Conservation (phyloP, 2,888 invertebrate genomes). For the Latrodectus hesperus region DNA sequence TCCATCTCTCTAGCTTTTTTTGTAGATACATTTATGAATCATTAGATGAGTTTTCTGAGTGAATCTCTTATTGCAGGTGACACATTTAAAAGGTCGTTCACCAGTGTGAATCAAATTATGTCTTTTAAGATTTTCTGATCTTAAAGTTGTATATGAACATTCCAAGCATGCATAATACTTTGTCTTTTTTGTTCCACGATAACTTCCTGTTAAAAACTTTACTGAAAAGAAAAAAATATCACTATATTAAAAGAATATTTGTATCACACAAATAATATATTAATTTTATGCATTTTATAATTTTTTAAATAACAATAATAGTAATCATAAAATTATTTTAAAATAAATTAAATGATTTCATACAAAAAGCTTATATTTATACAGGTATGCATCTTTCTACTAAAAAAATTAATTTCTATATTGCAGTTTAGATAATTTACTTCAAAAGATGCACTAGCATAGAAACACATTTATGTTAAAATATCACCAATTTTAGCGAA, state of each 20-base stretch:
- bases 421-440: too few relatives aligned
- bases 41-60: constrained; percentile 16
- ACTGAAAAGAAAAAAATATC: neutral
- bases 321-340: too few relatives aligned
- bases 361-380: too few relatives aligned
- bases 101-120: constrained; percentile 20
- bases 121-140: constrained; percentile 2
- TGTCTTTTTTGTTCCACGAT: neutral
- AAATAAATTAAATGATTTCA: too few relatives aligned
- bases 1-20: neutral
- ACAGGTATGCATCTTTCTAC: too few relatives aligned
- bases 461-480: too few relatives aligned
- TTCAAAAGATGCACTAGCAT: too few relatives aligned
- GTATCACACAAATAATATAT: too few relatives aligned
- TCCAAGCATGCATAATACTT: constrained; percentile 9
- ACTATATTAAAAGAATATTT: neutral
- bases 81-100: constrained; percentile 20
- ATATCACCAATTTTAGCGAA: too few relatives aligned
- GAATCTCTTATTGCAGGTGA: neutral
- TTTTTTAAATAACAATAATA: too few relatives aligned
- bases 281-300: too few relatives aligned
- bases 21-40: constrained; percentile 6
- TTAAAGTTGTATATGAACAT: neutral
- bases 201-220: neutral
- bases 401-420: too few relatives aligned